Evolutionary conservation across 1,140 invertebrate genomes (phyloP).

Genomic region (Rhagoletis zephyria): DNA sequence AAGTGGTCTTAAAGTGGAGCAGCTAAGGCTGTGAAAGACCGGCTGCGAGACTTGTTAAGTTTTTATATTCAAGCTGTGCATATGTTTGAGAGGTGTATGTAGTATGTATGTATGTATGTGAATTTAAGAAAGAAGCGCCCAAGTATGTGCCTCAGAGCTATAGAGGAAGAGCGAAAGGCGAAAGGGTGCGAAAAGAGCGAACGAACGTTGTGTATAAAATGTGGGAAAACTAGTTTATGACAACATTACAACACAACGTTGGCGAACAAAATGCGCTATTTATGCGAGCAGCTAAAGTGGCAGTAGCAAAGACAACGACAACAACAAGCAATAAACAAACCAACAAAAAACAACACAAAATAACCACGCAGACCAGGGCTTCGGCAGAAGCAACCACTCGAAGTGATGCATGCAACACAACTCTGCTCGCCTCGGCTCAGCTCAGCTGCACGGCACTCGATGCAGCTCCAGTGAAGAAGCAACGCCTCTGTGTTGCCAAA

Average conservation of each 20-base stretch:
- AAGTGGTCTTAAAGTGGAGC: slow-evolving; percentile 46
- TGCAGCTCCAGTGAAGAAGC: neutral
- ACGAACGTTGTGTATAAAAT: slow-evolving; percentile 12
- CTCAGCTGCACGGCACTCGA: neutral
- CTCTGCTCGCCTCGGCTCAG: neutral
- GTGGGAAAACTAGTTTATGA: slow-evolving; percentile 70
- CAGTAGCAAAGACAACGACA: neutral
- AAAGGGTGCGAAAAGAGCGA: neutral
- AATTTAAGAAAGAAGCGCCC: neutral
- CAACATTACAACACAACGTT: slow-evolving; percentile 57
- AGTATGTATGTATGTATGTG: too few relatives aligned
- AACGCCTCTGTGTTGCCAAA: neutral
- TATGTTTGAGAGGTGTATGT: too few relatives aligned
- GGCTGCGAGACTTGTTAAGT: neutral
- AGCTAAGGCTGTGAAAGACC: slow-evolving; percentile 22
- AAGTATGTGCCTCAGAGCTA: neutral
- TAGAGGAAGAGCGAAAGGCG: neutral
- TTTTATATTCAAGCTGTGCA: too few relatives aligned
- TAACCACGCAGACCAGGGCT: neutral
- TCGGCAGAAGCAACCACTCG: neutral
- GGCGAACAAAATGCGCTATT: slow-evolving; percentile 45
- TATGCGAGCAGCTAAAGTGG: slow-evolving; percentile 40
- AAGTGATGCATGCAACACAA: too few relatives aligned
- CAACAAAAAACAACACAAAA: too few relatives aligned
- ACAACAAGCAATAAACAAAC: neutral